Evolutionary conservation across 2,113 vertebrate genomes (phyloP).

Genomic region (Microtus ochrogaster): DNA sequence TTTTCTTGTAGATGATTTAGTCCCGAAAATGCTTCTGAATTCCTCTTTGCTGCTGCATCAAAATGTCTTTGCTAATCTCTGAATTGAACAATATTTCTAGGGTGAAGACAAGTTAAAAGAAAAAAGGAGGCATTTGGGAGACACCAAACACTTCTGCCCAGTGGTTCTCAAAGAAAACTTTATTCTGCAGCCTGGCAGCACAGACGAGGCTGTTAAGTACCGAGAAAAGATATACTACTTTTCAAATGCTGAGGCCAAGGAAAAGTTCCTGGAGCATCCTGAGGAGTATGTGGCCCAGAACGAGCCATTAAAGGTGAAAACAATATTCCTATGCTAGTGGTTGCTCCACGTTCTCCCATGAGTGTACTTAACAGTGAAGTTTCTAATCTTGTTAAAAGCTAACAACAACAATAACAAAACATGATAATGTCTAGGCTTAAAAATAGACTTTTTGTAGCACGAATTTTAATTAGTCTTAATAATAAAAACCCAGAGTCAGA

Average conservation of each 20-base stretch:
- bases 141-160: conserved; percentile 94
- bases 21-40: background rate
- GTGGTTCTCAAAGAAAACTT: conserved; percentile 92
- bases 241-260: conserved; percentile 88
- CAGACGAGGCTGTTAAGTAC: conserved; percentile 91
- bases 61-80: conserved; percentile 14
- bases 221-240: conserved; percentile 93
- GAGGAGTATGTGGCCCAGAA: conserved; percentile 88
- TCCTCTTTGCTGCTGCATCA: conserved; percentile 2
- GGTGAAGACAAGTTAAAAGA: conserved; percentile 84
- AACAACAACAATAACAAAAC: background rate
- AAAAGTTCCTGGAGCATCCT: conserved; percentile 91
- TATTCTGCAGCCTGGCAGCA: conserved; percentile 88
- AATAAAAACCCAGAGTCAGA: too few relatives aligned
- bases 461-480: too few relatives aligned
- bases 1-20: background rate
- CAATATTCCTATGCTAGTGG: background rate
- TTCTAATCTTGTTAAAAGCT: background rate
- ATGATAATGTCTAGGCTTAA: background rate
- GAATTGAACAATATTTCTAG: conserved; percentile 81
- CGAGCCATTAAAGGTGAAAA: conserved; percentile 90
- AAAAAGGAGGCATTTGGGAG: conserved; percentile 90
- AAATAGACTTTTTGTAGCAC: too few relatives aligned
- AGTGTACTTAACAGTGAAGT: background rate
- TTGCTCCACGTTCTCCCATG: background rate